Percentiles rank a stretch among this genome's conserved stretches.
Evolutionary conservation across 2,888 invertebrate genomes (phyloP).

Genomic region (Melanotus villosus): DNA sequence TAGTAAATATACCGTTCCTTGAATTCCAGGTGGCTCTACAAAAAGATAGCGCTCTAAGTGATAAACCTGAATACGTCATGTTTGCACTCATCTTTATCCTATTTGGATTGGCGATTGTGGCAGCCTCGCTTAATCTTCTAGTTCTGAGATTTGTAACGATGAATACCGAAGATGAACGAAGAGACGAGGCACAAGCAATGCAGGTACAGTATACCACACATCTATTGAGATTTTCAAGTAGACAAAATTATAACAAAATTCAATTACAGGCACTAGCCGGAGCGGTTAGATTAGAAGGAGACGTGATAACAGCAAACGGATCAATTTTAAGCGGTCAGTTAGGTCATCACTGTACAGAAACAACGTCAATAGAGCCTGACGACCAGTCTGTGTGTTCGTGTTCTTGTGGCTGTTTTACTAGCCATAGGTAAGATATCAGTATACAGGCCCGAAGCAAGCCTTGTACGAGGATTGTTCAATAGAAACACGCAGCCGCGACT

Average conservation of each 20-base stretch:
- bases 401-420: constrained; percentile 67
- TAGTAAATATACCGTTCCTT: too few relatives aligned
- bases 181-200: constrained; percentile 96
- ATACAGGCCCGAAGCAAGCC: background rate
- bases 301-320: constrained; percentile 96
- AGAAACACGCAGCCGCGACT: too few relatives aligned
- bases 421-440: constrained; percentile 61
- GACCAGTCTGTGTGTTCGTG: constrained; percentile 69
- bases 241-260: background rate
- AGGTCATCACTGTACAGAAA: constrained; percentile 68
- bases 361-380: constrained; percentile 66
- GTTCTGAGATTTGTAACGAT: constrained; percentile 96
- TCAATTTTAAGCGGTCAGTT: constrained; percentile 84
- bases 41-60: constrained; percentile 94
- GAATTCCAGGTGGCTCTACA: constrained; percentile 83
- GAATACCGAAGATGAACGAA: constrained; percentile 98
- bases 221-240: background rate
- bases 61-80: constrained; percentile 97
- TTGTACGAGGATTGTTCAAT: background rate
- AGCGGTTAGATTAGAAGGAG: constrained; percentile 95
- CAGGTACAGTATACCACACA: too few relatives aligned
- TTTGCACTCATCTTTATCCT: constrained; percentile 99
- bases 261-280: constrained; percentile 88
- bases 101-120: constrained; percentile 98
- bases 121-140: constrained; percentile 97